Percentiles rank a stretch among this genome's conserved stretches.
phyloP scores from a whole-genome alignment of 1,140 invertebrate species.

The Pectinophora gossypiella region DNA sequence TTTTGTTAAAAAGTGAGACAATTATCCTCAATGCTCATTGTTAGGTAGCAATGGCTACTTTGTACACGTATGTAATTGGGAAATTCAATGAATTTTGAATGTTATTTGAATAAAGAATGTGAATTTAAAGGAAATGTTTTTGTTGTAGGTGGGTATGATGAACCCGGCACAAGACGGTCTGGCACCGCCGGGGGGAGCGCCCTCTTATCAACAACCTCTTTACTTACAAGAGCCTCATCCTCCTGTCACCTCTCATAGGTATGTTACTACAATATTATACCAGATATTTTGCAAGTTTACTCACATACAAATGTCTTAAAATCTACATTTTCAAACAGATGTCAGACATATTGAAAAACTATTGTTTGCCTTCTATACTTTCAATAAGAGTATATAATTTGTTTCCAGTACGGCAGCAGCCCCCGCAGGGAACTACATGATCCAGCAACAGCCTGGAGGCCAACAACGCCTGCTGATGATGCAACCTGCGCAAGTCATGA shows the following conservation, averaged over 20 bases:
- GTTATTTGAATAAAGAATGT: slow-evolving; percentile 2
- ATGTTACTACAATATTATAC: too few relatives aligned
- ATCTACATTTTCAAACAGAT: too few relatives aligned
- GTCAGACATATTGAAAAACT: slow-evolving; percentile 16
- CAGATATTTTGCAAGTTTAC: too few relatives aligned
- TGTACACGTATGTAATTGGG: too few relatives aligned
- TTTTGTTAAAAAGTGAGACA: too few relatives aligned
- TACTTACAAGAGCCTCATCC: slow-evolving; percentile 78
- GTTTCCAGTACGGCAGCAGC: slow-evolving; percentile 54
- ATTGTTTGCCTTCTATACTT: too few relatives aligned
- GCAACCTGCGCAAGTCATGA: slow-evolving; percentile 78
- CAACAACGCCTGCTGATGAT: slow-evolving; percentile 78
- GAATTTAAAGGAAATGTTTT: slow-evolving; percentile 8
- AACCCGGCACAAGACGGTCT: slow-evolving; percentile 81
- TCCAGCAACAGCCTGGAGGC: slow-evolving; percentile 79
- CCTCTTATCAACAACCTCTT: slow-evolving; percentile 81
- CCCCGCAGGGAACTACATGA: slow-evolving; percentile 70
- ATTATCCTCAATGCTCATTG: too few relatives aligned
- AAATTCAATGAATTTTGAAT: too few relatives aligned
- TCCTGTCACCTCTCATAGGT: slow-evolving; percentile 72
- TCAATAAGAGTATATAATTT: too few relatives aligned
- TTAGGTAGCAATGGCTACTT: too few relatives aligned
- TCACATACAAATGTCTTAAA: too few relatives aligned
- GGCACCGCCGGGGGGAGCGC: slow-evolving; percentile 78
- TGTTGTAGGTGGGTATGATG: slow-evolving; percentile 75